Conservation (phyloP, 2,888 invertebrate species). For the Endotricha flammealis region DNA sequence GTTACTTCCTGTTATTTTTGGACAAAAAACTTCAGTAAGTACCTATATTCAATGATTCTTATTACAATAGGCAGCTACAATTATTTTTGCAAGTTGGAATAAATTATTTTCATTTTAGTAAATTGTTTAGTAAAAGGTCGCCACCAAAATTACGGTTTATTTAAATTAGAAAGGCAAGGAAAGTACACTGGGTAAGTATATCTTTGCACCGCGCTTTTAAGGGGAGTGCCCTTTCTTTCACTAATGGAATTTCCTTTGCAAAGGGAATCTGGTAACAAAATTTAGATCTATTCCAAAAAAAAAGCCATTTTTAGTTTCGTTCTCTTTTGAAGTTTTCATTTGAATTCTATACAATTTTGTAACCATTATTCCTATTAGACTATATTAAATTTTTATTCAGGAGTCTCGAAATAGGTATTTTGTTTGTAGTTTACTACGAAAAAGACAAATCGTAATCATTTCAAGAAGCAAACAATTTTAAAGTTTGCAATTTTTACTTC, state of each 20-base stretch:
- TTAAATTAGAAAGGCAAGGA: conserved; percentile 23
- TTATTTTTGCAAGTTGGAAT: too few relatives aligned
- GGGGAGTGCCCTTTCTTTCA: conserved; percentile 30
- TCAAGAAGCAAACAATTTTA: too few relatives aligned
- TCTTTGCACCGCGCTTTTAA: conserved; percentile 21
- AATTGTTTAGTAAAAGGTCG: conserved; percentile 17
- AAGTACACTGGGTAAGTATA: conserved; percentile 12
- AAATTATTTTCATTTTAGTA: too few relatives aligned
- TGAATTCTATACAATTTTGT: conserved; percentile 17
- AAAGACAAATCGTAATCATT: too few relatives aligned
- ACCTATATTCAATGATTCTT: too few relatives aligned
- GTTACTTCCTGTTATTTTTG: too few relatives aligned
- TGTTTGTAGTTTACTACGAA: background rate
- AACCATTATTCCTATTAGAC: conserved; percentile 15
- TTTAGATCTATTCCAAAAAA: conserved; percentile 29
- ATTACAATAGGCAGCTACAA: too few relatives aligned
- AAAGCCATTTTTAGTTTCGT: conserved; percentile 24
- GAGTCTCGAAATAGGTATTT: background rate
- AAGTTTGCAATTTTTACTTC: too few relatives aligned
- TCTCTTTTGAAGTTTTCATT: conserved; percentile 26
- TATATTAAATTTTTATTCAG: conserved; percentile 2
- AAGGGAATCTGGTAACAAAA: conserved; percentile 34
- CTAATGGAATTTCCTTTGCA: conserved; percentile 36
- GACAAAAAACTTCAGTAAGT: too few relatives aligned
- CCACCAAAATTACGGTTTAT: conserved; percentile 24